These are phyloP conservation scores for Mormyrus lacerda DNA, from an alignment of 2,113 vertebrate genomes.

Conservation along the genomic window DNA sequence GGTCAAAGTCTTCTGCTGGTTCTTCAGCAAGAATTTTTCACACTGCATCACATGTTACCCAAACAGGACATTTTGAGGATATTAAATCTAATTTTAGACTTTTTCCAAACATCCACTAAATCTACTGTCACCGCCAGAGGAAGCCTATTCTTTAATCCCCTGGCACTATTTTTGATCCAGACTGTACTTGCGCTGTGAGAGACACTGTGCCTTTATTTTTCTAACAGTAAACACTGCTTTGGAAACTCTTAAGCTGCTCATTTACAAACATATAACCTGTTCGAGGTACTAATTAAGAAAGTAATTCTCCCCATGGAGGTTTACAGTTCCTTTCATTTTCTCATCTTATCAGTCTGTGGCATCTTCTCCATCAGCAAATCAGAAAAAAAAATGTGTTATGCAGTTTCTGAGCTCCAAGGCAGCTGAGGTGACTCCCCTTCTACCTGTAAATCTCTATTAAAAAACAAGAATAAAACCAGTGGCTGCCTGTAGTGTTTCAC, in stretches of 20 bases:
- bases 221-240: neutral
- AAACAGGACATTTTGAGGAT: neutral
- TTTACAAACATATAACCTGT: conserved; percentile 6
- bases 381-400: neutral
- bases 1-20: neutral
- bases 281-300: conserved; percentile 7
- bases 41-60: neutral
- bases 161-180: neutral
- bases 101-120: neutral
- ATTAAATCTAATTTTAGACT: neutral
- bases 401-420: neutral
- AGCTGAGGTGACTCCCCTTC: conserved; percentile 2
- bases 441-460: neutral
- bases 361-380: neutral
- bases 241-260: neutral
- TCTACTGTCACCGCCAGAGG: neutral
- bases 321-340: neutral
- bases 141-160: neutral
- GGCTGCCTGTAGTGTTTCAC: no score
- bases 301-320: neutral
- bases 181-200: neutral
- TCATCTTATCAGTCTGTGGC: neutral
- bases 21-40: neutral
- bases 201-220: neutral
- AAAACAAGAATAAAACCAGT: neutral